phyloP scores from a whole-genome alignment of 2,888 invertebrate species.

The Pristionchus japonicus region DNA sequence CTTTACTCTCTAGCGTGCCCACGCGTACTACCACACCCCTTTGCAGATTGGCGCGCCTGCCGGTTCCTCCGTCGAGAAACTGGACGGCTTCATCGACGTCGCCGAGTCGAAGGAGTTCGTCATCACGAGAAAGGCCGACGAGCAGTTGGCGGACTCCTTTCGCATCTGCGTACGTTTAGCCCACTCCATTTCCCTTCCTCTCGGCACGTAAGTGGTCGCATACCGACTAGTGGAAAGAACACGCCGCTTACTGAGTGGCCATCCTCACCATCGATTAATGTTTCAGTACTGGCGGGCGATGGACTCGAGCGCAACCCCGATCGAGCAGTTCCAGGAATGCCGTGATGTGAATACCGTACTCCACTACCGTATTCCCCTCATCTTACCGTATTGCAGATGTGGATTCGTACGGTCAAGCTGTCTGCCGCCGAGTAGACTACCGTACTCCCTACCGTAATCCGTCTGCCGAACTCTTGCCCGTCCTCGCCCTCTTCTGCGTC shows the following conservation, averaged over 20 bases:
- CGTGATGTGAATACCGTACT: no score
- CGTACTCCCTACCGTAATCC: background rate
- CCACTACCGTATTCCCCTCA: background rate
- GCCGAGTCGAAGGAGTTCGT: conserved; percentile 10
- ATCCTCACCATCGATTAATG: background rate
- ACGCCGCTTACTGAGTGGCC: background rate
- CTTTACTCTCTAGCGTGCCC: background rate
- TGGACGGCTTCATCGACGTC: conserved; percentile 27
- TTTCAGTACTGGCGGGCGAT: conserved; percentile 38
- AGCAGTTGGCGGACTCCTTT: conserved; percentile 21
- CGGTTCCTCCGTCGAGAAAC: conserved; percentile 28
- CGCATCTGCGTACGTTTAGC: conserved; percentile 14
- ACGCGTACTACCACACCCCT: background rate
- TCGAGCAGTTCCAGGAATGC: conserved; percentile 43
- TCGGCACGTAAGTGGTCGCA: no score
- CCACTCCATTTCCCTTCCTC: no score
- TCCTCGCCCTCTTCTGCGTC: background rate
- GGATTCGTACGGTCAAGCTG: conserved; percentile 40
- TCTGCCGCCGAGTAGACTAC: conserved; percentile 40
- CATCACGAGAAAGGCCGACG: conserved; percentile 39
- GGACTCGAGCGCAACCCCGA: background rate
- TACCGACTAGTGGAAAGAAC: no score
- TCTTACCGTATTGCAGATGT: background rate
- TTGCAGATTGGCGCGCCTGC: conserved; percentile 25
- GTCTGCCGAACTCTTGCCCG: no score